Evolutionary conservation across 2,797 vertebrate species (phyloP).

Genomic region (Enteromius unitaeniatus): DNA sequence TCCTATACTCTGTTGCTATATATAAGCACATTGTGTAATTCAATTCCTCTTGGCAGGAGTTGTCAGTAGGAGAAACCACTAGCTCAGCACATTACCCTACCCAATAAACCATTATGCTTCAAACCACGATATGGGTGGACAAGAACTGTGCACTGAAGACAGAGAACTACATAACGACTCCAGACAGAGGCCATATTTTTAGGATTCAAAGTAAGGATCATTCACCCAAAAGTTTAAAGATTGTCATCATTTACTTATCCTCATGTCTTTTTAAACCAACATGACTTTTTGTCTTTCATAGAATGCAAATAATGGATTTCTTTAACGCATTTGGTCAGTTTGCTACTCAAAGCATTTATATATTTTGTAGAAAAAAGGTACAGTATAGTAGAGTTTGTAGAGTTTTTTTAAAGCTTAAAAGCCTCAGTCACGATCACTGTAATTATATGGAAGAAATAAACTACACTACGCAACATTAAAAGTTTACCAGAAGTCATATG

Average conservation of each 20-base stretch:
- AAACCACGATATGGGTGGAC: conserved; percentile 76
- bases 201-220: background rate
- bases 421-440: background rate
- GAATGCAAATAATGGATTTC: background rate
- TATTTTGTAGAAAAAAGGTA: background rate
- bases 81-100: conserved; percentile 81
- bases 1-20: conserved; percentile 54
- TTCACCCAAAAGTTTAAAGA: background rate
- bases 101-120: conserved; percentile 81
- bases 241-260: conserved; percentile 7
- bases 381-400: too few relatives aligned
- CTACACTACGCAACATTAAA: background rate
- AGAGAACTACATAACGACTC: conserved; percentile 47
- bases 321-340: background rate
- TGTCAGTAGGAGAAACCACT: conserved; percentile 73
- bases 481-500: background rate
- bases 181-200: conserved; percentile 60
- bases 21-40: conserved; percentile 70
- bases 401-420: background rate
- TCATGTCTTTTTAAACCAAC: background rate
- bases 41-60: conserved; percentile 73
- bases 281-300: background rate
- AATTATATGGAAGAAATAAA: background rate
- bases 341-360: background rate
- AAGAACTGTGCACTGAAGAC: conserved; percentile 66